Conservation (phyloP, 1,140 invertebrate species). For the Laupala kohalensis region DNA sequence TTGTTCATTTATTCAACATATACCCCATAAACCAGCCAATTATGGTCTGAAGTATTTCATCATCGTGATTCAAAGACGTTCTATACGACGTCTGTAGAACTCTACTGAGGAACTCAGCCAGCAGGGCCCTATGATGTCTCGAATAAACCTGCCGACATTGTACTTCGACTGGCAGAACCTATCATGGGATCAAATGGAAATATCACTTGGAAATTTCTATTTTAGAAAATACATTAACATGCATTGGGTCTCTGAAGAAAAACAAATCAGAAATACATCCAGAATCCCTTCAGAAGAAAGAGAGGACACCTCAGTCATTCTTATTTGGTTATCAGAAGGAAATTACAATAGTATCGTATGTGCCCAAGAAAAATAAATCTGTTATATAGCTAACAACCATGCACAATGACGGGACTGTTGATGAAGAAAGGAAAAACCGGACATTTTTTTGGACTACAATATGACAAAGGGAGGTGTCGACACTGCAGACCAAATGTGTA, state of each 20-base stretch:
- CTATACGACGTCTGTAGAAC: constrained; percentile 1
- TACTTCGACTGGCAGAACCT: constrained; percentile 16
- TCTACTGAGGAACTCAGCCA: constrained; percentile 13
- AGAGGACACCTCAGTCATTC: not conserved
- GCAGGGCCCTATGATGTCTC: constrained; percentile 22
- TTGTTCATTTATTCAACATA: constrained; percentile 2
- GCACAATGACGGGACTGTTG: constrained; percentile 20
- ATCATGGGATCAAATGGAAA: constrained; percentile 20
- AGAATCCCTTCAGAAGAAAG: constrained; percentile 1
- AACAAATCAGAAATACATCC: constrained; percentile 19
- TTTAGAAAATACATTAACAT: constrained; percentile 17
- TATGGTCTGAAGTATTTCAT: constrained; percentile 5
- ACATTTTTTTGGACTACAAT: constrained; percentile 29
- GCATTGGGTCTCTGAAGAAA: constrained; percentile 21
- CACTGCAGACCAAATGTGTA: constrained; percentile 27
- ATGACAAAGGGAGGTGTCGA: constrained; percentile 30
- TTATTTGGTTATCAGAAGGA: constrained; percentile 1
- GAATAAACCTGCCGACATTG: constrained; percentile 21
- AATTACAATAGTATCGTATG: not conserved
- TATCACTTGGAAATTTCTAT: constrained; percentile 19
- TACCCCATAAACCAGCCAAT: constrained; percentile 6
- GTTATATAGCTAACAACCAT: constrained; percentile 18
- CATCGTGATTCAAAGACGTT: constrained; percentile 2
- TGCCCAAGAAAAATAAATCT: not conserved
- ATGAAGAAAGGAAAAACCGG: constrained; percentile 22